Evolutionary conservation across 1,140 invertebrate species (phyloP), one percentile per base, ranked within the genome.

Genomic region (Triops longicaudatus): DNA sequence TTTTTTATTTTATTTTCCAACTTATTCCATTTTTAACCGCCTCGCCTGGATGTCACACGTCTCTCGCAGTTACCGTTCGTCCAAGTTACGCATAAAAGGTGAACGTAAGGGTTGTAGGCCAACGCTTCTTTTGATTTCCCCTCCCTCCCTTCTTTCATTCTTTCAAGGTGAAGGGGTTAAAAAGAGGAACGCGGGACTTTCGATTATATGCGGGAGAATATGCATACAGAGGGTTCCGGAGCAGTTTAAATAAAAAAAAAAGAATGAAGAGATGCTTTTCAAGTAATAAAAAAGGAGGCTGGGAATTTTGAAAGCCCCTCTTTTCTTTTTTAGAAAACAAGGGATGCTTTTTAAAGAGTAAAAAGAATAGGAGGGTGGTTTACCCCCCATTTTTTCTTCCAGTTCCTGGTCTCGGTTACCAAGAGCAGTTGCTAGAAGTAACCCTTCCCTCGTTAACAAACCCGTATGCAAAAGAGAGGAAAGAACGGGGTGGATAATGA

Each of bases 141-240:
- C 50, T 22, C 50, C 50, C 50, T 22, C 50, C 14, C 14, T 1
- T 5, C 6, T 63, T 63, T 7, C 31, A 37, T 37, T 37, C 31
- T 63, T 63, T 63, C 4, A 63, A 63, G 50, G 50, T 63, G 50
- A 63, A 63, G 50, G 50, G 50, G 50, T 63, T 63, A 63, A 63
- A 63, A 63, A 37, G 31, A 37, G 31, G 50, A 63, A 63, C 50
- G 50, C 50, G 50, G 22, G 50, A 63, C 22, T 63, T 63, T 63
- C 17, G 50, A n/a, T 63, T 63, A 63, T 63, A 22, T 63, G 50
- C 50, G 50, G 50, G 50, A 63, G 17, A 63, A 22, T 63, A 63
- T 63, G 50, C 50, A 63, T 63, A 17, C 14, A 63, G 22, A 6
- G 50, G 17, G 50, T 63, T 22, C 50, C 50, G 50, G 50, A 63